phyloP scores from a whole-genome alignment of 2,797 vertebrate species.

The Pagetopsis macropterus region DNA sequence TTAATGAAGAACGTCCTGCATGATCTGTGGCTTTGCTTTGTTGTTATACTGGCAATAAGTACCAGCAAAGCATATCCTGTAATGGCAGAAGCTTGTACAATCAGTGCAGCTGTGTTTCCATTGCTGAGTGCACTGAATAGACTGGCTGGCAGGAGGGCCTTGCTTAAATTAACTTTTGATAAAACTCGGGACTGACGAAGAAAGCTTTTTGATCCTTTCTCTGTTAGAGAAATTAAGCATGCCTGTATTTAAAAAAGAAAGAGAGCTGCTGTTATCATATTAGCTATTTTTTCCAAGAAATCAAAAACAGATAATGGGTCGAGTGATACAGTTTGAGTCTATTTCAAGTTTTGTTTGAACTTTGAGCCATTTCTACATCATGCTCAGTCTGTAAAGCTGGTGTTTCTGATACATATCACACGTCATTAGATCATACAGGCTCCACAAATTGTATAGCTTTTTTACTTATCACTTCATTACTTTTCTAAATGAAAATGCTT shows the following conservation, averaged over 20 bases:
- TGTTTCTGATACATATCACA: not conserved
- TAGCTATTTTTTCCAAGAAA: not conserved
- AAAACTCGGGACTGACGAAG: constrained; percentile 11
- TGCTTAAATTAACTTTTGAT: constrained; percentile 49
- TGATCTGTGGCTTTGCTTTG: not conserved
- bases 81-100: constrained; percentile 24
- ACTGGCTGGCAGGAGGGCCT: constrained; percentile 10
- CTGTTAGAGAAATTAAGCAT: not conserved
- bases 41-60: constrained; percentile 16
- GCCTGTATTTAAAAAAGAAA: not conserved
- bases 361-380: constrained; percentile 10
- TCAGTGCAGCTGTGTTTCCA: constrained; percentile 21
- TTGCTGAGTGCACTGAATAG: constrained; percentile 24
- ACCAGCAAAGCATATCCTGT: constrained; percentile 11
- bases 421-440: not conserved
- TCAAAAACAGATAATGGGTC: not conserved
- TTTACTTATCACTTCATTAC: not conserved
- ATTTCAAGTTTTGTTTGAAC: constrained; percentile 1
- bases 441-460: not conserved
- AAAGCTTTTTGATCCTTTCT: constrained; percentile 1
- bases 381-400: not conserved
- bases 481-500: no score
- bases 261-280: constrained; percentile 1
- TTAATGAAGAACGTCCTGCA: not conserved
- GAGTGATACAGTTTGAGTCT: not conserved